phyloP scores from a whole-genome alignment of 2,797 vertebrate genomes.

The Manis javanica region DNA sequence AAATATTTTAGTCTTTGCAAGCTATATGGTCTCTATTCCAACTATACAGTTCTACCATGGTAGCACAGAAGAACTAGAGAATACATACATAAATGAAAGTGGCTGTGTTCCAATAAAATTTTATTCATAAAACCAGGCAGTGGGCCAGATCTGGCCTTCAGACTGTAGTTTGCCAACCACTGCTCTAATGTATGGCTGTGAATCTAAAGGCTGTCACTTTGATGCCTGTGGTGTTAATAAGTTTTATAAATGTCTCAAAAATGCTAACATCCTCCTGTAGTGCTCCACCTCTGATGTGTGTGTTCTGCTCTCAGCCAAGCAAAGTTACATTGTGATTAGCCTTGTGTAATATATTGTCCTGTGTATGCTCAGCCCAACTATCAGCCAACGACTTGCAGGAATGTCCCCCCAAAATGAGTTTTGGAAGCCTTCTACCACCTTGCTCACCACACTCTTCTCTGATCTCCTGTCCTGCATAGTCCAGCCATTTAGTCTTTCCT shows the following conservation, averaged over 20 bases:
- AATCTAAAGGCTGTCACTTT: neutral
- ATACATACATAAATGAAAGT: neutral
- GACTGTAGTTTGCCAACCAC: neutral
- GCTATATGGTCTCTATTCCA: neutral
- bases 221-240: neutral
- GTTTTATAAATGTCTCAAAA: neutral
- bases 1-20: neutral
- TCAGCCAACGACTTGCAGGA: neutral
- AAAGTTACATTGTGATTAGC: neutral
- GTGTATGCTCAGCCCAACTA: neutral
- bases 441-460: neutral
- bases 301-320: neutral
- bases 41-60: neutral
- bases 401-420: neutral
- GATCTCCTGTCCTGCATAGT: too few relatives aligned
- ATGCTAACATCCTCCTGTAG: neutral
- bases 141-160: neutral
- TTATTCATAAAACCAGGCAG: neutral
- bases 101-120: neutral
- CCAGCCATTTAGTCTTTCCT: neutral
- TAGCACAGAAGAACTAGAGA: neutral
- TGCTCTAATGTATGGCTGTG: neutral
- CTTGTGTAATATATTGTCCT: neutral
- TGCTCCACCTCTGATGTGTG: neutral
- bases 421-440: neutral